Percentiles rank a stretch among this genome's conserved stretches.
These are phyloP conservation scores for Andrena camellia DNA, from an alignment of 2,888 invertebrate species.

Conservation along the genomic window DNA sequence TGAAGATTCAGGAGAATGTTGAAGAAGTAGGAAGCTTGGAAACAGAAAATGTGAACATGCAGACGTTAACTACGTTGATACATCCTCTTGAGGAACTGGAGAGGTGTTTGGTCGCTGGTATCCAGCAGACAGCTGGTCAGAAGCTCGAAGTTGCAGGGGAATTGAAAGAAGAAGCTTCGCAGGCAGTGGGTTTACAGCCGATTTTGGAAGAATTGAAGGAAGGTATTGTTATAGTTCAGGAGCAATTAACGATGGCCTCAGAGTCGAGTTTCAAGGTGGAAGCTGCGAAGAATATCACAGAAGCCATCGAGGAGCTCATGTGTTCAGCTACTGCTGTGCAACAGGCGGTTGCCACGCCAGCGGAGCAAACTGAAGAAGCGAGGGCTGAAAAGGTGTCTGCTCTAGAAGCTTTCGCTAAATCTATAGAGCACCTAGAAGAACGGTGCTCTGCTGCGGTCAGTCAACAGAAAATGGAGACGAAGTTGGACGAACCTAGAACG, in stretches of 20 bases:
- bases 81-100: conserved; percentile 62
- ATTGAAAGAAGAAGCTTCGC: conserved; percentile 10
- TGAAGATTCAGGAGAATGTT: conserved; percentile 50
- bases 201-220: conserved; percentile 76
- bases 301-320: conserved; percentile 75
- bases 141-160: conserved; percentile 48
- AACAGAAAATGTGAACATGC: conserved; percentile 6
- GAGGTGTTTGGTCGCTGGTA: conserved; percentile 32
- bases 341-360: conserved; percentile 32
- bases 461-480: conserved; percentile 24
- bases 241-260: conserved; percentile 63
- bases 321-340: conserved; percentile 62
- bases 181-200: conserved; percentile 34
- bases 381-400: conserved; percentile 70
- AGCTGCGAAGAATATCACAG: conserved; percentile 63
- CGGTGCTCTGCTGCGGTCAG: conserved; percentile 59
- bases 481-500: background rate
- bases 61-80: conserved; percentile 46
- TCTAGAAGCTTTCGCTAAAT: conserved; percentile 83
- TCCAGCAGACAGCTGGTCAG: conserved; percentile 40
- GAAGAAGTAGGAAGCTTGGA: conserved; percentile 35
- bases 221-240: conserved; percentile 71
- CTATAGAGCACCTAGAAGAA: conserved; percentile 78
- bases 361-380: conserved; percentile 41
- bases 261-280: conserved; percentile 58